Evolutionary conservation across 2,888 invertebrate genomes (phyloP).

Genomic region (Priocnemis perturbator): DNA sequence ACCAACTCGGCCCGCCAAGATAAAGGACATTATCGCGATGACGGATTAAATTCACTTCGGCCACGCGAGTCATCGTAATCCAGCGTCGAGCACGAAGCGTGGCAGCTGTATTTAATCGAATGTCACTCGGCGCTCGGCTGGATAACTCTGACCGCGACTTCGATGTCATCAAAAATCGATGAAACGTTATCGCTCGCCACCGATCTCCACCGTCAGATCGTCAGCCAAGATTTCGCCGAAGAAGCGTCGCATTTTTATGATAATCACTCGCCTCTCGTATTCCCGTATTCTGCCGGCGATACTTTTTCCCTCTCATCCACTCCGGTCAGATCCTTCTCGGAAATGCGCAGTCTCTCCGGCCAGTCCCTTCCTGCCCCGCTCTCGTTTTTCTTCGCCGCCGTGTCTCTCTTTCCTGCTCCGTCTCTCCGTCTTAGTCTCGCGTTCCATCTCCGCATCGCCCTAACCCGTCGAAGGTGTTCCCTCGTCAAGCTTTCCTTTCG

Average conservation of each 20-base stretch:
- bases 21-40: too few species aligned
- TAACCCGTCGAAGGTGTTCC: constrained; percentile 17
- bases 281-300: constrained; percentile 19
- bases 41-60: too few species aligned
- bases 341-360: constrained; percentile 16
- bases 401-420: constrained; percentile 11
- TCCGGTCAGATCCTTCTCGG: constrained; percentile 33
- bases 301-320: constrained; percentile 21
- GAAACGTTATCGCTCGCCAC: too few species aligned
- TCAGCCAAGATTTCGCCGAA: too few species aligned
- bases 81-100: too few species aligned
- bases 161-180: too few species aligned
- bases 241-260: constrained; percentile 44
- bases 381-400: background rate
- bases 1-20: too few species aligned
- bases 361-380: background rate
- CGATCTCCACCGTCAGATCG: too few species aligned
- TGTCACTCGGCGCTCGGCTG: too few species aligned
- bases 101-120: too few species aligned
- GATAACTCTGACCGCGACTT: too few species aligned
- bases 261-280: constrained; percentile 33
- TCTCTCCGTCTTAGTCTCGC: background rate
- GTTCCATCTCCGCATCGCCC: background rate
- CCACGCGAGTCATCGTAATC: too few species aligned
- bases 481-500: constrained; percentile 40